These are phyloP conservation scores for Planiliza haematocheilus DNA, from an alignment of 2,113 vertebrate species.

Conservation along the genomic window DNA sequence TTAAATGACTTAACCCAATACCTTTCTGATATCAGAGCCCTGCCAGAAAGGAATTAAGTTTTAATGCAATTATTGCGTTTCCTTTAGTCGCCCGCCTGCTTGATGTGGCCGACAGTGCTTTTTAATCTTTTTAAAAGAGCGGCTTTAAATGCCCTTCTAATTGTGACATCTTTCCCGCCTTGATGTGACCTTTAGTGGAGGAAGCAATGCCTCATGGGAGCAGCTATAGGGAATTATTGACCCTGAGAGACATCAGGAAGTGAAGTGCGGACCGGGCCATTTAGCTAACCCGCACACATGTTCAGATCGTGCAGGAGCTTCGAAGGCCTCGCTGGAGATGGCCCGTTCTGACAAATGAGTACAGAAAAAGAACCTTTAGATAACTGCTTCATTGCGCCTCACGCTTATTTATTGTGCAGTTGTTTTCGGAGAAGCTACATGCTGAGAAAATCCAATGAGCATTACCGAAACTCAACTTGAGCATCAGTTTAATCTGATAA, in stretches of 20 bases:
- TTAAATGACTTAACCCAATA: conserved; percentile 91
- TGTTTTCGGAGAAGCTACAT: conserved; percentile 21
- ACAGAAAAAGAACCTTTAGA: conserved; percentile 15
- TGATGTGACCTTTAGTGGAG: conserved; percentile 80
- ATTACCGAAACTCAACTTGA: conserved; percentile 18
- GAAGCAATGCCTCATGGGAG: conserved; percentile 75
- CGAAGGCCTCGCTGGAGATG: conserved; percentile 12
- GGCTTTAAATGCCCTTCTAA: conserved; percentile 83
- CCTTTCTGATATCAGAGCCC: conserved; percentile 88
- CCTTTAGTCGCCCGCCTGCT: conserved; percentile 79
- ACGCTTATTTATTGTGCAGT: background rate
- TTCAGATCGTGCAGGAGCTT: conserved; percentile 39
- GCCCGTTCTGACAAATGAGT: conserved; percentile 39
- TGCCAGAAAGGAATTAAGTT: conserved; percentile 81
- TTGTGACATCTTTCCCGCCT: conserved; percentile 81
- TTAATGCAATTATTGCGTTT: conserved; percentile 90
- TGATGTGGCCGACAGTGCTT: conserved; percentile 78
- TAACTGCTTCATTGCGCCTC: background rate
- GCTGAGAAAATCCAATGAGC: conserved; percentile 10
- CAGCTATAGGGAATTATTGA: conserved; percentile 73
- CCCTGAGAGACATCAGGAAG: conserved; percentile 74
- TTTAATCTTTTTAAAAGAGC: conserved; percentile 83
- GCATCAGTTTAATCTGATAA: conserved; percentile 31
- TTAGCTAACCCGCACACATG: conserved; percentile 44
- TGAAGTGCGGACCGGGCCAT: conserved; percentile 58